Evolutionary conservation across 2,888 invertebrate genomes (phyloP).

Genomic region (Drosophila aldrichi): DNA sequence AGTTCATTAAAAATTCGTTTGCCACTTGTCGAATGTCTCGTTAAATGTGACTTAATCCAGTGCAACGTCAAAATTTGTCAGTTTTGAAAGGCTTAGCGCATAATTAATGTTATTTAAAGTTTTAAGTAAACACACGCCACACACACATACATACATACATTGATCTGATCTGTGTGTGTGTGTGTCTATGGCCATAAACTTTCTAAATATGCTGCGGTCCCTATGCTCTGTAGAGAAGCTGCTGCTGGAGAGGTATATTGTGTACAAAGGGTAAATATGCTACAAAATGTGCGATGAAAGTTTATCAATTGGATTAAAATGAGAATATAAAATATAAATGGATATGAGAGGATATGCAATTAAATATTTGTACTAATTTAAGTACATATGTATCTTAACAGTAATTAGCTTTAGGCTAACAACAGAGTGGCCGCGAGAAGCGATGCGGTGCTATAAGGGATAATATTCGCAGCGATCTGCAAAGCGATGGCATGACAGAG

Average conservation of each 20-base stretch:
- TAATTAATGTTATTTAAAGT: slow-evolving; percentile 66
- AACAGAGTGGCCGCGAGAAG: no score
- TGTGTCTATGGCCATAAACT: slow-evolving; percentile 45
- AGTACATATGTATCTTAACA: no score
- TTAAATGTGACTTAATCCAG: slow-evolving; percentile 58
- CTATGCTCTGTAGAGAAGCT: slow-evolving; percentile 18
- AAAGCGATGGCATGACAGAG: no score
- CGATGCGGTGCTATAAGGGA: no score
- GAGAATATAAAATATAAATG: no score
- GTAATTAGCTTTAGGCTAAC: no score
- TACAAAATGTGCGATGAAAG: background rate
- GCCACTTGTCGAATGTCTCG: slow-evolving; percentile 33
- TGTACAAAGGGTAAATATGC: background rate
- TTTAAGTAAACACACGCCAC: slow-evolving; percentile 25
- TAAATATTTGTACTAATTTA: no score
- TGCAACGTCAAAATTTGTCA: slow-evolving; percentile 60
- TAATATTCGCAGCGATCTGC: no score
- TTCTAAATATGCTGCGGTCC: slow-evolving; percentile 57
- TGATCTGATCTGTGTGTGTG: background rate
- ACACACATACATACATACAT: background rate
- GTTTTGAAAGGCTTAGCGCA: slow-evolving; percentile 54
- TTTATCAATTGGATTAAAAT: no score
- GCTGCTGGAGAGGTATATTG: background rate
- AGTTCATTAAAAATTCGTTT: slow-evolving; percentile 59
- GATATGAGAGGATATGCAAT: no score